Evolutionary conservation across 2,113 vertebrate species (phyloP).

Genomic region (Procavia capensis): DNA sequence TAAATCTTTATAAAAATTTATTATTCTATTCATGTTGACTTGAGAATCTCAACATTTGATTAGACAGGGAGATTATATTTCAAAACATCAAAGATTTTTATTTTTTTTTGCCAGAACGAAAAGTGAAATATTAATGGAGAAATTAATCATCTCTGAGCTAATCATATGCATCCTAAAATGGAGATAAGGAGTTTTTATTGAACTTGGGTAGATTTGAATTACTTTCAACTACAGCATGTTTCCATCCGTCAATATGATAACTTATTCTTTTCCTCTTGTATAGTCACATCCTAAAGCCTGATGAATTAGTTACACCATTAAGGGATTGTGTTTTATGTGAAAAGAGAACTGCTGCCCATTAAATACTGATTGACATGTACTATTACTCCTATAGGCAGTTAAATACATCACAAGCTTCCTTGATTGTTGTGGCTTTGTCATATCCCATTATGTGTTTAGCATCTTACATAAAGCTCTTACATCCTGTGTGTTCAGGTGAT

Average conservation of each 20-base stretch:
- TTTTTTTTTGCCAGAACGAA: constrained; percentile 61
- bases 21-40: constrained; percentile 64
- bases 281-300: constrained; percentile 48
- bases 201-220: constrained; percentile 22
- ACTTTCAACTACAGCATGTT: constrained; percentile 59
- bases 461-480: constrained; percentile 41
- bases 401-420: constrained; percentile 31
- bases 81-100: constrained; percentile 48
- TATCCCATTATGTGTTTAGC: constrained; percentile 25
- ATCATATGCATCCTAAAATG: constrained; percentile 45
- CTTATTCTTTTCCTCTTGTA: constrained; percentile 60
- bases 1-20: constrained; percentile 41
- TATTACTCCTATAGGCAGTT: constrained; percentile 73
- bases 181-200: constrained; percentile 69
- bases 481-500: not conserved
- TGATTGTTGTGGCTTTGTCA: constrained; percentile 13
- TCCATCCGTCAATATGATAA: constrained; percentile 21
- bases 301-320: constrained; percentile 65
- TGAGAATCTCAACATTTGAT: constrained; percentile 53
- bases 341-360: constrained; percentile 56
- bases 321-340: constrained; percentile 67
- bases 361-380: constrained; percentile 64
- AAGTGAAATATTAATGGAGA: constrained; percentile 65
- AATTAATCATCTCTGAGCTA: constrained; percentile 67
- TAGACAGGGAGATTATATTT: constrained; percentile 46